These are phyloP conservation scores for Cerastis rubricosa DNA, from an alignment of 2,888 invertebrate genomes.

Conservation along the genomic window DNA sequence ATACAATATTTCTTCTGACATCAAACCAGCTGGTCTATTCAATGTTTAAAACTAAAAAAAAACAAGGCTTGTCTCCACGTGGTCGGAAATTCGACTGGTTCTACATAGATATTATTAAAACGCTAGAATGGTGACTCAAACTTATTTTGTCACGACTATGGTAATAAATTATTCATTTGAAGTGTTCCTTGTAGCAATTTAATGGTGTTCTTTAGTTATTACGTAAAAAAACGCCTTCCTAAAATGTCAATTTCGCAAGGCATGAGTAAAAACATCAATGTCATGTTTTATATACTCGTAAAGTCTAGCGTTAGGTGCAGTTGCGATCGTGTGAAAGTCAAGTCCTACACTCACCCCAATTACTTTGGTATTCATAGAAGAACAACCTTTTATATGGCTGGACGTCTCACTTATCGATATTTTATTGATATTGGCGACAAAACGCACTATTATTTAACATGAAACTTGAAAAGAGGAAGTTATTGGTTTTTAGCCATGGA, in stretches of 20 bases:
- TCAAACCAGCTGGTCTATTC: slow-evolving; percentile 89
- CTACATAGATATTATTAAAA: slow-evolving; percentile 67
- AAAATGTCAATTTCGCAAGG: slow-evolving; percentile 73
- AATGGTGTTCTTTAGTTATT: slow-evolving; percentile 58
- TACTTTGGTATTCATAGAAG: slow-evolving; percentile 84
- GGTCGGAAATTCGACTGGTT: slow-evolving; percentile 82
- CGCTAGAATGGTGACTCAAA: slow-evolving; percentile 63
- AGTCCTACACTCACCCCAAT: slow-evolving; percentile 84
- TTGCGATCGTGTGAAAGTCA: slow-evolving; percentile 86
- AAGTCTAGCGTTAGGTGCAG: slow-evolving; percentile 72
- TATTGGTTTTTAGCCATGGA: not conserved
- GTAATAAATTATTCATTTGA: slow-evolving; percentile 73
- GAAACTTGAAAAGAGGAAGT: not conserved
- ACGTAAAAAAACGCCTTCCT: slow-evolving; percentile 67
- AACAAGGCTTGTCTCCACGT: slow-evolving; percentile 80
- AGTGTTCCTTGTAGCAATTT: slow-evolving; percentile 65
- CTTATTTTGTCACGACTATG: slow-evolving; percentile 63
- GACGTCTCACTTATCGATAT: slow-evolving; percentile 65
- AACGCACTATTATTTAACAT: not conserved
- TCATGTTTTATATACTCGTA: slow-evolving; percentile 64
- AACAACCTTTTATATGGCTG: slow-evolving; percentile 76
- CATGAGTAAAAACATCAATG: slow-evolving; percentile 67
- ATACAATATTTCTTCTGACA: slow-evolving; percentile 85
- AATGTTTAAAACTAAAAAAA: slow-evolving; percentile 74
- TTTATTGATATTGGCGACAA: slow-evolving; percentile 62